Percentiles rank a stretch among this genome's conserved stretches.
These are phyloP conservation scores for Lates japonicus DNA, from an alignment of 2,797 vertebrate species.

Conservation along the genomic window DNA sequence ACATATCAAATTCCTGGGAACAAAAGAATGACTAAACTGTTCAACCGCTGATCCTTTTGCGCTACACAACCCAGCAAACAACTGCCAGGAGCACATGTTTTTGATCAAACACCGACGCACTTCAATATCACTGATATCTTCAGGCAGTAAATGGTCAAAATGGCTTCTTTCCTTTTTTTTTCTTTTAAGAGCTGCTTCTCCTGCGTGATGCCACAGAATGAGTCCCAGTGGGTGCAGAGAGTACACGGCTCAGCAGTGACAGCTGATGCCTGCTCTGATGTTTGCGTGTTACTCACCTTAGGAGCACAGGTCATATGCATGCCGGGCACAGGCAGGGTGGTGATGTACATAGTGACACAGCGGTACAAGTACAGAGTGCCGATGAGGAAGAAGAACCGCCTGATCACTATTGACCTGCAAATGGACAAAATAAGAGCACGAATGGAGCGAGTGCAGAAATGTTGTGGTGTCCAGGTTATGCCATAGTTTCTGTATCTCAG, in stretches of 20 bases:
- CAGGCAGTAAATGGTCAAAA: slow-evolving; percentile 58
- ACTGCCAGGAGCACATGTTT: slow-evolving; percentile 50
- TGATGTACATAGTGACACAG: slow-evolving; percentile 98
- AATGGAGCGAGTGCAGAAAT: background rate
- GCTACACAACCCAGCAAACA: slow-evolving; percentile 28
- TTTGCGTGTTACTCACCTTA: slow-evolving; percentile 88
- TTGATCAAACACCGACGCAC: slow-evolving; percentile 54
- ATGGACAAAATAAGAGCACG: slow-evolving; percentile 27
- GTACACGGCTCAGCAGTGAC: slow-evolving; percentile 21
- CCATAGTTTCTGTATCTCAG: background rate
- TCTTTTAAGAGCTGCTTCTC: slow-evolving; percentile 38
- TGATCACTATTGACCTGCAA: slow-evolving; percentile 93
- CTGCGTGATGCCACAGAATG: slow-evolving; percentile 41
- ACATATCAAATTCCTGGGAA: slow-evolving; percentile 9
- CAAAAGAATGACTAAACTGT: background rate
- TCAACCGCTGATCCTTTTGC: slow-evolving; percentile 4
- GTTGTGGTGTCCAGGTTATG: background rate
- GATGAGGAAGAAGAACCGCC: slow-evolving; percentile 96
- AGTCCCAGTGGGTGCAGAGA: slow-evolving; percentile 37
- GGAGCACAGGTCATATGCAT: slow-evolving; percentile 98
- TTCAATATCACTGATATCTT: slow-evolving; percentile 44
- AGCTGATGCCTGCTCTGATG: slow-evolving; percentile 44
- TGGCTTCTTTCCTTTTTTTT: slow-evolving; percentile 62
- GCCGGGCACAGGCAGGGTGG: slow-evolving; percentile 96
- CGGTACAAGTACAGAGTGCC: slow-evolving; percentile 98